Evolutionary conservation across 2,113 vertebrate species (phyloP).

Genomic region (Mus pahari): DNA sequence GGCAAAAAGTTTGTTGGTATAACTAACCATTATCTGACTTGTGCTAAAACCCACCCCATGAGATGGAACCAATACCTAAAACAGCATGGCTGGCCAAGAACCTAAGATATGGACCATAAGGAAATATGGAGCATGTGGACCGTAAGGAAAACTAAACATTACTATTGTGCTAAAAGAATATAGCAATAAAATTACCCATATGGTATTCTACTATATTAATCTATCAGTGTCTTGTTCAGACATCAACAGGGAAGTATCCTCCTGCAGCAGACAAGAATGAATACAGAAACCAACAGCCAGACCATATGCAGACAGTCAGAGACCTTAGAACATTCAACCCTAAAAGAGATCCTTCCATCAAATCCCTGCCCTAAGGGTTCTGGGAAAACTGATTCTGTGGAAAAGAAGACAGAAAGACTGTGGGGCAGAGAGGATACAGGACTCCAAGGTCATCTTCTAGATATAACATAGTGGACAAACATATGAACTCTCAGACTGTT

Average conservation of each 20-base stretch:
- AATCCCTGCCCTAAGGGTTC: neutral
- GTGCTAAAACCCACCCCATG: rapidly evolving
- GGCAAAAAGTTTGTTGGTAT: neutral
- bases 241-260: neutral
- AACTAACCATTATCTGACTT: neutral
- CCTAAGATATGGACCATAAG: no score
- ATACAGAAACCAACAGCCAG: neutral
- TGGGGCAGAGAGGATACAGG: neutral
- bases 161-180: neutral
- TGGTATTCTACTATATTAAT: neutral
- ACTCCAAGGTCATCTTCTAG: neutral
- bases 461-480: neutral
- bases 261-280: neutral
- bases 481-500: neutral
- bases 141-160: neutral
- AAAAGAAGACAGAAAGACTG: neutral
- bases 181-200: neutral
- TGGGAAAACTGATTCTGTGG: neutral
- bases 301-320: neutral
- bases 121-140: no score
- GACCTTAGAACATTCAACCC: neutral
- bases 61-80: neutral
- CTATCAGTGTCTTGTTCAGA: no score
- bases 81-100: no score
- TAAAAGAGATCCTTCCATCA: neutral